phyloP scores from a whole-genome alignment of 2,888 invertebrate genomes.

The Unio pictorum region DNA sequence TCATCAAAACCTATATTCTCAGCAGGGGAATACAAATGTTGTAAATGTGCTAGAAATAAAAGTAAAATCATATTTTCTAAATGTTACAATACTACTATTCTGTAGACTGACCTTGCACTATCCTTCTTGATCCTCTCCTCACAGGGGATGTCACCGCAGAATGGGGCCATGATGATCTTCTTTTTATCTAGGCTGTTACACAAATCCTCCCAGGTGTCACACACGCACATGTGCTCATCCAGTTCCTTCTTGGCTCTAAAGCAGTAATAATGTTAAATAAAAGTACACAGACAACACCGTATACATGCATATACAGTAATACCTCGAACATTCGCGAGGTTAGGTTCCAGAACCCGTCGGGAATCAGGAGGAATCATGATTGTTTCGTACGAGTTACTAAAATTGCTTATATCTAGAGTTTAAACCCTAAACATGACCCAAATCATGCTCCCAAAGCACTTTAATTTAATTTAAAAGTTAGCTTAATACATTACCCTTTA shows the following conservation, averaged over 20 bases:
- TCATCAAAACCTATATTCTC: background rate
- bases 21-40: background rate
- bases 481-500: too few species aligned
- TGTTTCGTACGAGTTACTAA: too few species aligned
- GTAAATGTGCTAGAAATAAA: background rate
- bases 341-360: too few species aligned
- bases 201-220: constrained; percentile 88
- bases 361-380: too few species aligned
- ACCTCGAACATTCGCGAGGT: too few species aligned
- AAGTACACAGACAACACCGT: background rate
- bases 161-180: constrained; percentile 93
- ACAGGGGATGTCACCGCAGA: constrained; percentile 91
- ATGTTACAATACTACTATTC: background rate
- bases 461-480: too few species aligned
- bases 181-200: constrained; percentile 85
- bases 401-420: too few species aligned
- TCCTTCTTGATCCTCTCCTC: constrained; percentile 97
- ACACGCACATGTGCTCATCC: constrained; percentile 80
- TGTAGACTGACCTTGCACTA: constrained; percentile 82
- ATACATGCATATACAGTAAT: background rate
- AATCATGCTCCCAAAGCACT: too few species aligned
- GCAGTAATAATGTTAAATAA: constrained; percentile 5
- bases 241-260: constrained; percentile 85
- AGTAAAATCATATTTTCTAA: background rate
- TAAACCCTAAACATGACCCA: too few species aligned